Conservation (phyloP, 2,113 vertebrate genomes). For the Periophthalmus modestus region DNA sequence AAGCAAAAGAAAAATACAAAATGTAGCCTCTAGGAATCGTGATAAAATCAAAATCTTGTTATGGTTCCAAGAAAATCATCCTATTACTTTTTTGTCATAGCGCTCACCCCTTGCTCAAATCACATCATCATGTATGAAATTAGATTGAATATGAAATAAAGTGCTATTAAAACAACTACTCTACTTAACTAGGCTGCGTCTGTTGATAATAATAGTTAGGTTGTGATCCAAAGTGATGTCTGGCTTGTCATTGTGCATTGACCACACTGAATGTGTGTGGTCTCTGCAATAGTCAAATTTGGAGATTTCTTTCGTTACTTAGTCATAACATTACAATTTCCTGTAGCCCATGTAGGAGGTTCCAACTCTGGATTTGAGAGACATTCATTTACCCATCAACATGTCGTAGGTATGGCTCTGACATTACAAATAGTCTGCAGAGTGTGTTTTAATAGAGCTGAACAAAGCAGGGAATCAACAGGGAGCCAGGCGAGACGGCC, state of each 20-base stretch:
- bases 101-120: no score
- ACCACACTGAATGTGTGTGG: slow-evolving; percentile 36
- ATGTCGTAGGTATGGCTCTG: slow-evolving; percentile 20
- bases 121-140: background rate
- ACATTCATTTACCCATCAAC: slow-evolving; percentile 45
- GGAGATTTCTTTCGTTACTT: slow-evolving; percentile 67
- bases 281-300: slow-evolving; percentile 70
- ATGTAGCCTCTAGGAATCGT: no score
- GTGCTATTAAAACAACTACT: background rate
- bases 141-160: background rate
- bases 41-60: no score
- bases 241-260: slow-evolving; percentile 16
- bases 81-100: no score
- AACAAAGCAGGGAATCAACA: slow-evolving; percentile 60
- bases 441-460: slow-evolving; percentile 49
- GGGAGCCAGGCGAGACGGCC: slow-evolving; percentile 51
- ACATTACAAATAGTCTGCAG: slow-evolving; percentile 44
- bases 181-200: background rate
- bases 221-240: slow-evolving; percentile 41
- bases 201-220: slow-evolving; percentile 23
- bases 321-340: slow-evolving; percentile 57
- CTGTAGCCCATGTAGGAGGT: slow-evolving; percentile 33
- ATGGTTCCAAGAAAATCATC: no score
- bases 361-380: slow-evolving; percentile 12
- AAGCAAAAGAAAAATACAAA: no score